These are phyloP conservation scores for Drosophila kanekoi DNA, from an alignment of 2,888 invertebrate species.

Conservation along the genomic window DNA sequence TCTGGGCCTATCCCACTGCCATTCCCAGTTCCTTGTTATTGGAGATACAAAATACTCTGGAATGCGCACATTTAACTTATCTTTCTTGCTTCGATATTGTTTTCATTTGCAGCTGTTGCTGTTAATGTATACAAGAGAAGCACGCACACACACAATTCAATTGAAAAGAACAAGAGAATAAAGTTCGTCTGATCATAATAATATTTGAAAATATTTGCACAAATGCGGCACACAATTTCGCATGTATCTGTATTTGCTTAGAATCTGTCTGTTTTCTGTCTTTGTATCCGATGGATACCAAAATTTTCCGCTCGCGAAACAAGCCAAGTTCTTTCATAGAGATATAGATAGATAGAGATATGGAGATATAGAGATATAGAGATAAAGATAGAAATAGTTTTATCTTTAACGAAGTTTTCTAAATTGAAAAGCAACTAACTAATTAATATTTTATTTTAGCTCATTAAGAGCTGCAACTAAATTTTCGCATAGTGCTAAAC, in stretches of 20 bases:
- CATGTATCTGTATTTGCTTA: slow-evolving; percentile 25
- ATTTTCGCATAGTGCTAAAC: slow-evolving; percentile 46
- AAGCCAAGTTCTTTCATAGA: slow-evolving; percentile 15
- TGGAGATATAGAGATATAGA: not conserved
- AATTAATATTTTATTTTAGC: not conserved
- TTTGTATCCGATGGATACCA: slow-evolving; percentile 4
- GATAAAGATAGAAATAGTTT: not conserved
- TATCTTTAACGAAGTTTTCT: not conserved
- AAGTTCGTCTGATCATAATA: slow-evolving; percentile 9
- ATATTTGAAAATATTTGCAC: slow-evolving; percentile 49
- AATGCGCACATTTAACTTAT: slow-evolving; percentile 11
- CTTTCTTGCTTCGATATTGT: slow-evolving; percentile 1
- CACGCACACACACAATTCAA: slow-evolving; percentile 1
- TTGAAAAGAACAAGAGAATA: not conserved
- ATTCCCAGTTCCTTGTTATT: slow-evolving; percentile 1
- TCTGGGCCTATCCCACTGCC: not conserved
- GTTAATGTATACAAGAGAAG: slow-evolving; percentile 14
- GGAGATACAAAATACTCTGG: slow-evolving; percentile 9
- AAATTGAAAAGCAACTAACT: not conserved
- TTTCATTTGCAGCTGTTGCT: slow-evolving; percentile 25
- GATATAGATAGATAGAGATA: not conserved
- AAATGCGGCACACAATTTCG: slow-evolving; percentile 34
- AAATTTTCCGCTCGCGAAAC: not conserved
- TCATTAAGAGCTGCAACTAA: slow-evolving; percentile 34
- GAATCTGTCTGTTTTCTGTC: slow-evolving; percentile 9